Conservation (phyloP, 2,113 vertebrate genomes). For the Otolemur garnettii region DNA sequence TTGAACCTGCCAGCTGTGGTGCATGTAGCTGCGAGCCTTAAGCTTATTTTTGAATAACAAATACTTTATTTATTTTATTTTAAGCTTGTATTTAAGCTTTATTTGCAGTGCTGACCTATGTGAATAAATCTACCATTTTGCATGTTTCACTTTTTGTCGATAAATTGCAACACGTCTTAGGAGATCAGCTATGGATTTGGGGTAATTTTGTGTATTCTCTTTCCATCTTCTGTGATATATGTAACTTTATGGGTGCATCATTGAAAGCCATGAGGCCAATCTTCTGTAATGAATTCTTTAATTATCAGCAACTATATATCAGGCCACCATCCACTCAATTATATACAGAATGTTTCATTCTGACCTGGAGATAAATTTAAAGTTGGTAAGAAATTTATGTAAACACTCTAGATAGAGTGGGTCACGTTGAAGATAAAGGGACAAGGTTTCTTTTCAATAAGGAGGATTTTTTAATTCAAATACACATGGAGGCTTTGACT, state of each 20-base stretch:
- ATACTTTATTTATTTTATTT: too few relatives aligned
- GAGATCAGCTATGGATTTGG: too few relatives aligned
- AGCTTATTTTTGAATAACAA: too few relatives aligned
- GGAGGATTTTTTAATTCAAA: background rate
- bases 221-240: background rate
- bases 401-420: too few relatives aligned
- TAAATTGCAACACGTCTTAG: background rate
- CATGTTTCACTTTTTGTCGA: background rate
- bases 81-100: too few relatives aligned
- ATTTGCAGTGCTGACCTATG: too few relatives aligned
- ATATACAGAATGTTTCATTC: rapidly evolving
- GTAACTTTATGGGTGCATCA: rapidly evolving
- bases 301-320: background rate
- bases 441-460: background rate
- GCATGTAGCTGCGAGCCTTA: too few relatives aligned
- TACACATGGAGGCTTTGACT: background rate
- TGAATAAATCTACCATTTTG: background rate
- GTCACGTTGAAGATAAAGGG: background rate
- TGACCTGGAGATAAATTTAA: background rate
- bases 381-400: background rate
- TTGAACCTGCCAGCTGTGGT: too few relatives aligned
- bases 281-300: background rate
- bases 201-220: background rate
- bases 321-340: background rate
- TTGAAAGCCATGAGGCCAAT: background rate